Evolutionary conservation across 2,797 vertebrate species (phyloP).

Genomic region (Lacerta bilineata): DNA sequence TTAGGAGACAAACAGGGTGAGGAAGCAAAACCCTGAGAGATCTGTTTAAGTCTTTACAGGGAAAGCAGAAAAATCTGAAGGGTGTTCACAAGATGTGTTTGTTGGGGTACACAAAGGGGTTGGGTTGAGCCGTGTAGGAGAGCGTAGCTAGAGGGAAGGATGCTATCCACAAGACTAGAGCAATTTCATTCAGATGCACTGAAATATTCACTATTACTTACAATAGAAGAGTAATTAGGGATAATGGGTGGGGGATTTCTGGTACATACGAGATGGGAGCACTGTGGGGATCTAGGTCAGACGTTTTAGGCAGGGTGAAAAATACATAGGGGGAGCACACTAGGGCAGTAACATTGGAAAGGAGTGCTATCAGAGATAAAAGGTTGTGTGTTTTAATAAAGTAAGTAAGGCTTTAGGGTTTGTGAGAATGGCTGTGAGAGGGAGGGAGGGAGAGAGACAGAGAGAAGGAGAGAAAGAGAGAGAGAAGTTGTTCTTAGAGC

Average conservation of each 20-base stretch:
- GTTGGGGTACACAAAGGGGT: neutral
- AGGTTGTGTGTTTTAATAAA: neutral
- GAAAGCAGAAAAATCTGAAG: neutral
- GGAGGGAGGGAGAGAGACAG: no score
- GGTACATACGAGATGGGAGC: no score
- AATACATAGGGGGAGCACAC: no score
- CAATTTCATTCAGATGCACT: neutral
- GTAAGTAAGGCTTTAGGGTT: no score
- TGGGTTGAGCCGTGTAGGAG: neutral
- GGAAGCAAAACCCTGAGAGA: neutral
- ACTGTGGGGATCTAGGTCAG: neutral
- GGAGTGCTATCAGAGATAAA: neutral
- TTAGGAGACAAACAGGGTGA: neutral
- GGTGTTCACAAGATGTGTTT: no score
- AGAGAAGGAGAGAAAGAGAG: no score
- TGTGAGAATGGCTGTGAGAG: no score
- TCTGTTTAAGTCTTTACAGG: neutral
- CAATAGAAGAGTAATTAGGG: neutral
- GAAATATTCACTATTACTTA: neutral
- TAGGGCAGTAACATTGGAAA: neutral
- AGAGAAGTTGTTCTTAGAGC: neutral
- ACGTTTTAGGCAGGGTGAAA: neutral
- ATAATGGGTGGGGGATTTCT: neutral
- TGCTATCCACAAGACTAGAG: neutral
- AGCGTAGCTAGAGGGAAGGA: neutral